Conservation (phyloP, 2,797 vertebrate species). For the Coccyzus lansbergi region DNA sequence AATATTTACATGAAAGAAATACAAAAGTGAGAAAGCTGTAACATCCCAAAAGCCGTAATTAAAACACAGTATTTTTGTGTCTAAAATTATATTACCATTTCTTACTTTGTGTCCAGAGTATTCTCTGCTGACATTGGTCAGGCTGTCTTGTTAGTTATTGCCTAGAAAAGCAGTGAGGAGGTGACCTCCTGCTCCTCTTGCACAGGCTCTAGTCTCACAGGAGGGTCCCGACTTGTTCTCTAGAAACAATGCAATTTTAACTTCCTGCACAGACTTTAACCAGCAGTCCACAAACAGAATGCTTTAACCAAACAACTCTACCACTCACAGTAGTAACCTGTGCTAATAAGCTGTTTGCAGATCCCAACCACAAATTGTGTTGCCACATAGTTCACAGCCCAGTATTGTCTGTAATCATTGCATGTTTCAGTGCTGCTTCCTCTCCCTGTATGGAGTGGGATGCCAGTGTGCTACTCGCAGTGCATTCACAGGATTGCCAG, state of each 20-base stretch:
- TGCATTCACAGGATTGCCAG: accelerated
- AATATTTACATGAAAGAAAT: background rate
- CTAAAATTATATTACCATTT: background rate
- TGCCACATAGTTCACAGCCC: background rate
- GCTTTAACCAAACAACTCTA: background rate
- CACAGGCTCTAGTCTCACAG: background rate
- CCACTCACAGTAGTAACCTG: background rate
- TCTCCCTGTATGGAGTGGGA: accelerated
- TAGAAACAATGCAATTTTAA: background rate
- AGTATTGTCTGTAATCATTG: background rate
- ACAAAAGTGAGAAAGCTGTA: background rate
- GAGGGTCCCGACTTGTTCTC: background rate
- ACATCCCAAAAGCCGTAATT: background rate
- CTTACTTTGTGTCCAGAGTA: background rate
- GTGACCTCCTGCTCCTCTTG: background rate
- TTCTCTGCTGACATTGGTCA: background rate
- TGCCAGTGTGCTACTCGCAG: background rate
- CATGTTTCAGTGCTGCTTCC: background rate
- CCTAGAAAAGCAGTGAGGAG: background rate
- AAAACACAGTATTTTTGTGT: background rate
- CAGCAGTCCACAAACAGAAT: background rate
- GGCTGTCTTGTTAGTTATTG: background rate
- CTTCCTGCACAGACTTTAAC: background rate
- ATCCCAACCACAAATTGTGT: background rate
- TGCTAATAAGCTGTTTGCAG: background rate